phyloP scores from a whole-genome alignment of 2,797 vertebrate species.

The Lerista edwardsae region DNA sequence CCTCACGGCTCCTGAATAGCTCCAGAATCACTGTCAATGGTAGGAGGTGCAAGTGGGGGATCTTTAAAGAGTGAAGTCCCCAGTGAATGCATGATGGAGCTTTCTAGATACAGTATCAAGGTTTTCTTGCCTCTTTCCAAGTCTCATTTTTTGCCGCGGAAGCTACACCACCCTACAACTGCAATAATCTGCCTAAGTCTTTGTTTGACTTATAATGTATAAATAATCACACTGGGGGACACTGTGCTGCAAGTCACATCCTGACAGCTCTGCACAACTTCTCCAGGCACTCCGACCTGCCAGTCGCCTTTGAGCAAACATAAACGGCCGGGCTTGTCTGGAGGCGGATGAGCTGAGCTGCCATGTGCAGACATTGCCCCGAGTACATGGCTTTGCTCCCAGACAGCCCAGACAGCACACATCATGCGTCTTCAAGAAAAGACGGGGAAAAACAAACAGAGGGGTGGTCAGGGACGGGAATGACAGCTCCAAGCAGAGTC shows the following conservation, averaged over 20 bases:
- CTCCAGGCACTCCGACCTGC: neutral
- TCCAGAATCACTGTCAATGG: too few relatives aligned
- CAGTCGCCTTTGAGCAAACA: neutral
- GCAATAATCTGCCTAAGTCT: neutral
- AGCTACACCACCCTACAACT: neutral
- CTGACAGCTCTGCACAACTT: conserved; percentile 15
- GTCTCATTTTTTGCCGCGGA: neutral
- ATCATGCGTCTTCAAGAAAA: neutral
- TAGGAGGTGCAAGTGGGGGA: too few relatives aligned
- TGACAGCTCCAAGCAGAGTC: neutral
- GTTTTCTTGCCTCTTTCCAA: neutral
- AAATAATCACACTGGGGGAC: conserved; percentile 5
- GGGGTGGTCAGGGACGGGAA: too few relatives aligned
- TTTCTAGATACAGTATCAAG: neutral
- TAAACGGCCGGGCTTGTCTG: neutral
- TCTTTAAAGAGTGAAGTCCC: too few relatives aligned
- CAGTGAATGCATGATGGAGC: too few relatives aligned
- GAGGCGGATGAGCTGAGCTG: neutral
- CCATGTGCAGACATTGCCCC: neutral
- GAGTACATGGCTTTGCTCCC: neutral
- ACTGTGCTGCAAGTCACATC: neutral
- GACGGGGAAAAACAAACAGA: neutral
- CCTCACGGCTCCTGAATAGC: too few relatives aligned
- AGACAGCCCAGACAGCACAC: neutral
- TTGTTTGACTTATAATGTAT: conserved; percentile 11